Conservation (phyloP, 30 jellyfish, hydroid and myxozoan species). For the Morbakka virulenta region DNA sequence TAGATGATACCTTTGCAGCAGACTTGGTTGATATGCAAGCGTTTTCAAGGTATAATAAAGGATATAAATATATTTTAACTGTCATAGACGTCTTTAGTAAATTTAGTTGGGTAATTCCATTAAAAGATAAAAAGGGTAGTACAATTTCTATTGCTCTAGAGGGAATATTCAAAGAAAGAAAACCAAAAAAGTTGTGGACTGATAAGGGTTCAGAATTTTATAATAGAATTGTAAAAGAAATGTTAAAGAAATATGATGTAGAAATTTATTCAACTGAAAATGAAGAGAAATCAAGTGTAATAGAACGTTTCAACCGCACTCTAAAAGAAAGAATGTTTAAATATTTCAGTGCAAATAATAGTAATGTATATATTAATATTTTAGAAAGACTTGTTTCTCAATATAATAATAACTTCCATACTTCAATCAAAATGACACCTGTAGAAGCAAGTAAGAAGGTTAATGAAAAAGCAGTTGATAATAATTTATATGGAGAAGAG, state of each 20-base stretch:
- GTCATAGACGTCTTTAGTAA: slow-evolving; percentile 20
- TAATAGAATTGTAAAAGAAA: neutral
- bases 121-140: neutral
- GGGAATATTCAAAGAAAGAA: slow-evolving; percentile 2
- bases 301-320: slow-evolving; percentile 45
- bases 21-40: slow-evolving; percentile 23
- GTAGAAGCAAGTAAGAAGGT: too few species aligned
- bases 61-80: neutral
- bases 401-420: slow-evolving; percentile 30
- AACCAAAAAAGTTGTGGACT: slow-evolving; percentile 11
- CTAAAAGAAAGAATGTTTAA: slow-evolving; percentile 27
- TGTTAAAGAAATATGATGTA: slow-evolving; percentile 13
- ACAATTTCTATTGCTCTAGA: neutral
- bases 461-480: too few species aligned
- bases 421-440: slow-evolving; percentile 30
- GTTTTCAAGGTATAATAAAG: neutral
- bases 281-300: slow-evolving; percentile 28
- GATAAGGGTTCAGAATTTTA: slow-evolving; percentile 40
- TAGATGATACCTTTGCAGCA: slow-evolving; percentile 3
- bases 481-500: too few species aligned
- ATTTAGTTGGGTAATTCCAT: neutral
- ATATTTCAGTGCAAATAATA: neutral
- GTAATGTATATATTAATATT: too few species aligned
- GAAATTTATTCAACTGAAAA: slow-evolving; percentile 3
- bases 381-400: slow-evolving; percentile 24